phyloP scores from a whole-genome alignment of 2,797 vertebrate species.

The Cuculus canorus region DNA sequence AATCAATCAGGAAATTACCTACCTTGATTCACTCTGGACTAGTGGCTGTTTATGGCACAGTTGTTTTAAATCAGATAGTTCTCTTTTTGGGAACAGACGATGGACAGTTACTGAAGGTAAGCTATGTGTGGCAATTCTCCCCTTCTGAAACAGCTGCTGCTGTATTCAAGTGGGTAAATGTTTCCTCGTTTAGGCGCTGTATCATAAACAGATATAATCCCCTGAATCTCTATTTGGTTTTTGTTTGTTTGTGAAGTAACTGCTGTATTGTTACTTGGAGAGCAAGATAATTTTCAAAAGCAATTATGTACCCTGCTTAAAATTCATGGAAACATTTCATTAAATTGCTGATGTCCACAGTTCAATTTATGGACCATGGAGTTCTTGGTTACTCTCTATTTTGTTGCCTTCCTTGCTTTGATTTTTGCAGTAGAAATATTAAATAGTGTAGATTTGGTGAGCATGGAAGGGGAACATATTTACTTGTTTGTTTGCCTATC shows the following conservation, averaged over 20 bases:
- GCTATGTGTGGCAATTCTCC: conserved; percentile 1
- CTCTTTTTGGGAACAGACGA: conserved; percentile 82
- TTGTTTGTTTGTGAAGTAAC: conserved; percentile 3
- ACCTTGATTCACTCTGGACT: conserved; percentile 78
- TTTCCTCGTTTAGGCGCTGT: not conserved
- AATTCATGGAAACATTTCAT: conserved; percentile 6
- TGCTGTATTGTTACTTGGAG: not conserved
- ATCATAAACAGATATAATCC: not conserved
- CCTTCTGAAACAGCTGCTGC: not conserved
- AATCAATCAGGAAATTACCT: conserved; percentile 65
- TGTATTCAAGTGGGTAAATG: not conserved
- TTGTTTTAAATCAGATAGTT: conserved; percentile 77
- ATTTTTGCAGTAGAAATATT: conserved; percentile 1
- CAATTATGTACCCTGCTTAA: not conserved
- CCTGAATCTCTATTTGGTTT: not conserved
- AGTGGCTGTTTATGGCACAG: conserved; percentile 78
- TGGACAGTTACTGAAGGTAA: conserved; percentile 83
- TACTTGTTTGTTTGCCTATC: not conserved
- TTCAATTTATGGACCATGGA: not conserved
- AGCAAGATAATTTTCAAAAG: not conserved
- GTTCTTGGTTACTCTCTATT: not conserved
- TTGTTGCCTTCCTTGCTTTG: not conserved
- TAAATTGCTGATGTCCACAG: not conserved
- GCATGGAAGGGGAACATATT: not conserved
- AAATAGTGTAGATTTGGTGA: not conserved